Evolutionary conservation across 2,888 invertebrate species (phyloP).

Genomic region (Drosophila fungiperda): DNA sequence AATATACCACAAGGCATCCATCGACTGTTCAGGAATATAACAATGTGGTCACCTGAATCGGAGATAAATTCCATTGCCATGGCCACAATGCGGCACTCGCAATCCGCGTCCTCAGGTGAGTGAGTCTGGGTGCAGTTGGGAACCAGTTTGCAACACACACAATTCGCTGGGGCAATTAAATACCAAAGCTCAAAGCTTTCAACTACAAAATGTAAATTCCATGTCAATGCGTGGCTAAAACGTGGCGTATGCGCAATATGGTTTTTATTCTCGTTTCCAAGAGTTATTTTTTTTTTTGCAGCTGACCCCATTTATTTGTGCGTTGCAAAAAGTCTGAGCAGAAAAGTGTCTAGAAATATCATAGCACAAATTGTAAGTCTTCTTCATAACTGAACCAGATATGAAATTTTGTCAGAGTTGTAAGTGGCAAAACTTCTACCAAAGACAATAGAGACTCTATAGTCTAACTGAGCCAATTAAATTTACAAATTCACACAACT

Average conservation of each 20-base stretch:
- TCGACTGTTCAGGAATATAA: slow-evolving; percentile 34
- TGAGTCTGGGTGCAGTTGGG: slow-evolving; percentile 48
- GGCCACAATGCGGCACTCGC: slow-evolving; percentile 90
- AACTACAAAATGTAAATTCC: slow-evolving; percentile 46
- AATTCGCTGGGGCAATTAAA: slow-evolving; percentile 28
- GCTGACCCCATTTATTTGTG: slow-evolving; percentile 32
- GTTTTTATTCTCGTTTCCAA: slow-evolving; percentile 29
- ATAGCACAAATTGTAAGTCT: neutral
- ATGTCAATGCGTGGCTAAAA: slow-evolving; percentile 32
- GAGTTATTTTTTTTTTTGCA: slow-evolving; percentile 37
- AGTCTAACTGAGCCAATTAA: neutral
- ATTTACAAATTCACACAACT: slow-evolving; percentile 37
- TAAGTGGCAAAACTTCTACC: neutral
- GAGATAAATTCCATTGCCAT: slow-evolving; percentile 95
- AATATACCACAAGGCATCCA: slow-evolving; percentile 18
- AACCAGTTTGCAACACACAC: neutral
- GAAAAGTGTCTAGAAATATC: neutral
- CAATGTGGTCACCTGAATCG: slow-evolving; percentile 89
- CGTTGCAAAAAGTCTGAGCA: slow-evolving; percentile 37
- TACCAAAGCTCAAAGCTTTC: slow-evolving; percentile 14
- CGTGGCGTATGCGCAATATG: slow-evolving; percentile 58
- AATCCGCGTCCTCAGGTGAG: slow-evolving; percentile 91
- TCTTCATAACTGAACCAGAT: neutral
- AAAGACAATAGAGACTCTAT: neutral
- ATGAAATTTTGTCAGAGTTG: neutral